Evolutionary conservation across 2,113 vertebrate genomes (phyloP), one percentile per base, ranked within the genome.

Genomic region (Nibea albiflora): DNA sequence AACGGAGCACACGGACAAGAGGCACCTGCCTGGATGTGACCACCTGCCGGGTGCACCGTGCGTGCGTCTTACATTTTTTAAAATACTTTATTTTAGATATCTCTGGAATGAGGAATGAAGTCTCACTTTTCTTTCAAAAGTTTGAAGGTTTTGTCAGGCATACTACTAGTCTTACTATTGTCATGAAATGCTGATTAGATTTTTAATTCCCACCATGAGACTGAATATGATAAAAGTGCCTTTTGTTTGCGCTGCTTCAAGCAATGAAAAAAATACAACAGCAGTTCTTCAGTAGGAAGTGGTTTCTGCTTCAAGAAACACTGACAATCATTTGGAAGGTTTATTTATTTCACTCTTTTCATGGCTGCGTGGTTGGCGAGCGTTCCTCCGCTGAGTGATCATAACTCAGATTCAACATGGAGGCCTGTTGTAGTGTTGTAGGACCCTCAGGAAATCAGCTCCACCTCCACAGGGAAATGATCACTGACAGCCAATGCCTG

Each of bases 391-490:
- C 26, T 19, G 26, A 17, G 9, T 12, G 11, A 2, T 61, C 11
- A 16, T 10, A 16, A 10, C 17, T 12, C 6, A 5, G 58, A 49
- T 66, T 54, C 22, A 44, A 16, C 15, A 2, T 14, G 35, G 54
- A 62, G 53, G 46, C 22, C 16, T 17, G 20, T 19, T 2, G 16
- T 17, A 3, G n/a, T 2, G 11, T 2, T 53, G 31, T 39, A 11
- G 11, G 2, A 60, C 47, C 9, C 11, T 0, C 35, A 26, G 9
- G 56, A 50, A 19, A 31, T 52, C 81, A 99, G 92, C 65, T 90
- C 92, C 93, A 98, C 95, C 84, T 98, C 96, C 0, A 99, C 97
- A 0, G 97, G 97, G 79, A 95, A 99, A 83, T 99, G 97, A 92
- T 99, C 98, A 0, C 97, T 99, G 81, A 99, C 94, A 26, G 95